Evolutionary conservation across 2,113 vertebrate genomes (phyloP).

Genomic region (Thinocorus orbignyianus): DNA sequence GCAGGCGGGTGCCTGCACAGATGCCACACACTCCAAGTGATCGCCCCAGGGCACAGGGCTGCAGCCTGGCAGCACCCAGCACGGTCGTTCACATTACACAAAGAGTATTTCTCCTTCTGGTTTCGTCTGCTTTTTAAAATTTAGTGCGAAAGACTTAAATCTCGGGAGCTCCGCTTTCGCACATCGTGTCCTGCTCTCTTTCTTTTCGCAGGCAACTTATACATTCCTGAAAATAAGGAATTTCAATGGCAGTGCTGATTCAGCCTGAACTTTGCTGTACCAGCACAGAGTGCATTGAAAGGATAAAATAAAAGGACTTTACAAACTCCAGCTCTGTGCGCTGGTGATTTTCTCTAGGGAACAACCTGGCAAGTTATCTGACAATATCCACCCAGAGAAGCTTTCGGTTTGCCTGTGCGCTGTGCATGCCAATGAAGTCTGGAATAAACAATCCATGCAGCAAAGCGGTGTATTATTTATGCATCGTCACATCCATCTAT

Average conservation of each 20-base stretch:
- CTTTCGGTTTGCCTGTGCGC: not conserved
- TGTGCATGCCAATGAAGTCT: not conserved
- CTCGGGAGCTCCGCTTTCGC: rapidly evolving
- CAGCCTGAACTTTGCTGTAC: not conserved
- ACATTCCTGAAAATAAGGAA: not conserved
- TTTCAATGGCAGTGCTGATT: not conserved
- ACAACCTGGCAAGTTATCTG: not conserved
- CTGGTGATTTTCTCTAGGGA: not conserved
- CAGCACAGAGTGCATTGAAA: not conserved
- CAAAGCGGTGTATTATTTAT: conserved; percentile 8
- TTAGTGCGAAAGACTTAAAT: rapidly evolving
- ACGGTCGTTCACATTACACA: rapidly evolving
- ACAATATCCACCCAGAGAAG: conserved; percentile 10
- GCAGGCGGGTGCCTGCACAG: not conserved
- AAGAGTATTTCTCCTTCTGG: rapidly evolving
- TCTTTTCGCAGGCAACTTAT: not conserved
- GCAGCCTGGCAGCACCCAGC: not conserved
- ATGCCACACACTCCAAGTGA: rapidly evolving
- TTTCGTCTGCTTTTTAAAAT: not conserved
- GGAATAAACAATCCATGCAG: not conserved
- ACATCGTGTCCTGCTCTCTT: not conserved
- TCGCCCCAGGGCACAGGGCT: not conserved
- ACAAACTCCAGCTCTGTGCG: conserved; percentile 11
- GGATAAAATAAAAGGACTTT: not conserved
- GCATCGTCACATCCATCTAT: not conserved